These are phyloP conservation scores for Phrynocephalus vlangalii DNA, from an alignment of 2,797 vertebrate species.

Conservation along the genomic window DNA sequence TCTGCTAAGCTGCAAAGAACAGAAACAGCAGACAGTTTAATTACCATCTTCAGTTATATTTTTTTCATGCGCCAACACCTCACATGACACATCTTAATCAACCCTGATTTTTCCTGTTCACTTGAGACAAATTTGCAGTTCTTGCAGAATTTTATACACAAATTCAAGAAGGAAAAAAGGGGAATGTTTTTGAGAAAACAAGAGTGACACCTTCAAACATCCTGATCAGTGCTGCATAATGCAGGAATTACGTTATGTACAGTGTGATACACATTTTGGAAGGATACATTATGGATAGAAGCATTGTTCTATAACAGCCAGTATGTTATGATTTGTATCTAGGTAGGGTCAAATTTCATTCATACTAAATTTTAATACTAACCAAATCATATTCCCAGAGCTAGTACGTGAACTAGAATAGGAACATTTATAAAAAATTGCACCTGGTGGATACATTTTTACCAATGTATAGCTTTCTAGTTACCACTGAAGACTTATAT, in stretches of 20 bases:
- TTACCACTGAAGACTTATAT: no score
- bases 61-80: conserved; percentile 38
- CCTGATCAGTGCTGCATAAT: conserved; percentile 29
- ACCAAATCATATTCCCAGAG: neutral
- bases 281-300: conserved; percentile 30
- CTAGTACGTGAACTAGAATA: neutral
- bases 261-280: neutral
- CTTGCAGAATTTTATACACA: conserved; percentile 43
- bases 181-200: conserved; percentile 1
- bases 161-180: conserved; percentile 31
- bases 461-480: no score
- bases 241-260: neutral
- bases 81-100: conserved; percentile 52
- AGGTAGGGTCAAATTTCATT: neutral
- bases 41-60: conserved; percentile 45
- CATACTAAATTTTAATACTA: neutral
- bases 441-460: no score
- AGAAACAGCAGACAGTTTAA: conserved; percentile 52
- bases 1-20: conserved; percentile 51
- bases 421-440: no score
- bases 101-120: conserved; percentile 58
- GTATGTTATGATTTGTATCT: neutral
- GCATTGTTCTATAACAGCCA: neutral
- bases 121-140: conserved; percentile 55
- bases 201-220: conserved; percentile 24